A percentile compares a stretch with the other conserved stretches of the same genome.
These are phyloP conservation scores for Tenthredo livida DNA, from an alignment of 2,888 invertebrate species.

Conservation along the genomic window DNA sequence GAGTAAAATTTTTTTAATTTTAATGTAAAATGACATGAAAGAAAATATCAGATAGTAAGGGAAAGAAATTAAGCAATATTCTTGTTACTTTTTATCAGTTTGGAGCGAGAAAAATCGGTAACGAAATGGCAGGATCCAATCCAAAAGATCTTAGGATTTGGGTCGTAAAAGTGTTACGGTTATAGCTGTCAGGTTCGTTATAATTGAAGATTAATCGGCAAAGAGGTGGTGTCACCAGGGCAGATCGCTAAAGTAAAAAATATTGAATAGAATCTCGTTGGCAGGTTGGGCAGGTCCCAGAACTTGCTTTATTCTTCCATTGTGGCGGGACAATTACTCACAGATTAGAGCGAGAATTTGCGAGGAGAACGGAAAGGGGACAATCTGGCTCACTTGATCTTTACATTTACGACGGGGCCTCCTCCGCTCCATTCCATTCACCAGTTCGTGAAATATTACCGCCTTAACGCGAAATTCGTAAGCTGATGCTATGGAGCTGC, in stretches of 20 bases:
- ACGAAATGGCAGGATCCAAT: slow-evolving; percentile 22
- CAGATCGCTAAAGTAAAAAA: slow-evolving; percentile 66
- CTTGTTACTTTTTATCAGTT: neutral
- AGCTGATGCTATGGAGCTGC: slow-evolving; percentile 35
- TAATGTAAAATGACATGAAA: neutral
- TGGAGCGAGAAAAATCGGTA: neutral
- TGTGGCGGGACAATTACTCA: slow-evolving; percentile 75
- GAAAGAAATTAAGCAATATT: neutral
- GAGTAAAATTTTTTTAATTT: neutral
- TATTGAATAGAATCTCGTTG: slow-evolving; percentile 60
- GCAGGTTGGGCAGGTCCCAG: slow-evolving; percentile 67
- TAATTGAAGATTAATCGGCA: slow-evolving; percentile 77
- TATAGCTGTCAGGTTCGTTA: slow-evolving; percentile 72
- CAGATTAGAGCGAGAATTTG: slow-evolving; percentile 76
- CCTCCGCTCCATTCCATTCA: slow-evolving; percentile 63
- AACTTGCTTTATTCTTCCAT: slow-evolving; percentile 60
- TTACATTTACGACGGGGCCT: slow-evolving; percentile 67
- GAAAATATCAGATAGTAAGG: neutral
- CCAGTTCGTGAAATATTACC: slow-evolving; percentile 69
- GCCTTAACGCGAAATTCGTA: slow-evolving; percentile 67
- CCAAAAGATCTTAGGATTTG: slow-evolving; percentile 40
- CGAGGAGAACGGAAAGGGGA: slow-evolving; percentile 64
- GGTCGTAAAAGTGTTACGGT: slow-evolving; percentile 74
- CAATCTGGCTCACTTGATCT: slow-evolving; percentile 70
- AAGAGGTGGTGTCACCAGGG: slow-evolving; percentile 66